Base-by-base conservation (phyloP, 2,113 vertebrate genomes). In the Takifugu bimaculatus region DNA sequence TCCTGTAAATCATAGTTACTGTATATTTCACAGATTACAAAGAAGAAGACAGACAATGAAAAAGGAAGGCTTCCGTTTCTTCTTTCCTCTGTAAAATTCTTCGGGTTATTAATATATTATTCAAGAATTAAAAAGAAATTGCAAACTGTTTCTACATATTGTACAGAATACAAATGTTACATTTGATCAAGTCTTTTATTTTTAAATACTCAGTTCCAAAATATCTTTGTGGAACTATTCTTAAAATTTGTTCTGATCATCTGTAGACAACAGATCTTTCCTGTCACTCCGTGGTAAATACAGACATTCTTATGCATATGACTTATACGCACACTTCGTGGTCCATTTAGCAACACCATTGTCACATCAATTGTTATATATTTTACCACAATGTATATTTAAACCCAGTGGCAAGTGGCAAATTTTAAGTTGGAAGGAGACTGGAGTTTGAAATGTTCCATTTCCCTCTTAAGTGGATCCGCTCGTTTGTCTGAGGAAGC, bases 331-430 rank as follows among this genome's bases (percentile, higher is more conserved):
- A 85, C 84, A 87, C 78, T 88, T 92, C 87, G 90, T 83, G 87
- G 81, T 88, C 88, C 75, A 91, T 93, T 94, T 91, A 78, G 79
- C 78, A 90, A 82, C 82, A 86, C 86, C 74, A 72, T 77, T 70
- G 80, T 87, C 85, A 88, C 87, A 74, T 88, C 78, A 83, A 85
- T 86, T 48, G 14, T 67, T 79, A 72, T 88, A 90, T 91, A 81
- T 81, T 93, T 93, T 90, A 89, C 91, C 70, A 60, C 86, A 84
- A 78, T 92, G 78, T 90, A 85, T 79, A 88, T 83, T 75, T 56
- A 54, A 80, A 82, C 54, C 20, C 50, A 47, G 86, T 88, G 85
- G 84, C 68, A 75, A 26, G 56, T 29, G 68, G 44, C 43, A 45
- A 55, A 27, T 28, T 55, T 53, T 15, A 39, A 57, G 4, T 4